Evolutionary conservation across 1,140 invertebrate species (phyloP), one percentile per base, ranked within the genome.

Genomic region (Zaprionus ornatus): DNA sequence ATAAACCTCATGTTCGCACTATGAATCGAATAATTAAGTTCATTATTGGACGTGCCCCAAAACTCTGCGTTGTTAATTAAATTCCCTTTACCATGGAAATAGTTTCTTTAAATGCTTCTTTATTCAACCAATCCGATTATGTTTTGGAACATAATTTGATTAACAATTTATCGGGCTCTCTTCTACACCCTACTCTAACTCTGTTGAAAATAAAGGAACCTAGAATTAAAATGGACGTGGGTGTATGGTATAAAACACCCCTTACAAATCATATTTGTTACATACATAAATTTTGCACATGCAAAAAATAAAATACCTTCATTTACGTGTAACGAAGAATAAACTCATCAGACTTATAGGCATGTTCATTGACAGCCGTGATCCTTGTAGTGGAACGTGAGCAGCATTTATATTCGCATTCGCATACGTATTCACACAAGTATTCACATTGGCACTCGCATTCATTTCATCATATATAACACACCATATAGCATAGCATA

Each of bases 301-400:
- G 40, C 40, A 45, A 45, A 45, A 45, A 45, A 17, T 17, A 17
- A 45, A 17, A 45, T 9, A 45, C n/a, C 40, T 45, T 45, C 7
- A 7, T 9, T 17, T 45, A 45, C 7, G n/a, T 45, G 40, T 17
- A 45, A 45, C 40, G 17, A 54, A 56, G 48, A 64, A 64, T 54
- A 17, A 72, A 61, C 68, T 72, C 74, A 76, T 76, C 74, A 72
- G 61, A 76, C 74, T 66, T 72, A 76, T 76, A 62, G 62, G 61
- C 68, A 21, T 64, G 73, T 55, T 66, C 56, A 76, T 76, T 72
- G 74, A 61, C 61, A 64, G 32, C 59, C 57, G 52, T 70, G 66
- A 70, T 70, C 62, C 54, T 63, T 54, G 25, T 27, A 25, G 54
- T 48, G 56, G 42, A 64, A 71, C 73, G 66, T 75, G 66, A 64